Evolutionary conservation across 2,888 invertebrate species (phyloP), one percentile per base, ranked within the genome.

Genomic region (Watsonalla binaria): DNA sequence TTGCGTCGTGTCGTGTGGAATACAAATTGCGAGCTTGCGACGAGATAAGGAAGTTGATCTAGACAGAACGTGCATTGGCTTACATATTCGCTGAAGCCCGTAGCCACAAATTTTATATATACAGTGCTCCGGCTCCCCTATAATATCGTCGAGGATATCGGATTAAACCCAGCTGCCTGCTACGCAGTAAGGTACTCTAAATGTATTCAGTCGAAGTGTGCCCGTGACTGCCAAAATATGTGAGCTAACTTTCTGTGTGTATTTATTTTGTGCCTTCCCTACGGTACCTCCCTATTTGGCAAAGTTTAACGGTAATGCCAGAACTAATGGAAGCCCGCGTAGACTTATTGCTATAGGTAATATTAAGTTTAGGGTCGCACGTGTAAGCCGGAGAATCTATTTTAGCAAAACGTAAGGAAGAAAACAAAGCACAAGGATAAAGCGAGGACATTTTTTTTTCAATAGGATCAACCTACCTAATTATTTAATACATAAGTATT

Each of bases 11-110:
- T 56, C 46, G 56, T 49, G 50, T 45, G 63, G 84, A 80, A 84
- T 84, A 77, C 73, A 62, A 76, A 83, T 76, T 54, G 65, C 60
- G 46, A 61, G 60, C 64, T 65, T 58, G 59, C 65, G 51, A 46
- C 54, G 66, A 69, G 78, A 76, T 81, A 76, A 76, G 78, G 77
- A 78, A 80, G 78, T 74, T 73, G 72, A 73, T 80, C 76, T 69
- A 70, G 65, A 61, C 64, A 50, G 58, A 60, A 76, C 78, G 74
- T 71, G 72, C 55, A 42, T 51, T 48, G 70, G 63, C 64, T 66
- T 55, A 50, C 49, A 14, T 51, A 13, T 14, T 46, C 14, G 24
- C 11, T 13, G n/a, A 15, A 13, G 46, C 14, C 14, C 49, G 54
- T 55, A 54, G 52, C 51, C 55, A 62, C 57, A 55, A 61, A 60